Conservation (phyloP, 2,888 invertebrate genomes). For the Anorthoa munda region DNA sequence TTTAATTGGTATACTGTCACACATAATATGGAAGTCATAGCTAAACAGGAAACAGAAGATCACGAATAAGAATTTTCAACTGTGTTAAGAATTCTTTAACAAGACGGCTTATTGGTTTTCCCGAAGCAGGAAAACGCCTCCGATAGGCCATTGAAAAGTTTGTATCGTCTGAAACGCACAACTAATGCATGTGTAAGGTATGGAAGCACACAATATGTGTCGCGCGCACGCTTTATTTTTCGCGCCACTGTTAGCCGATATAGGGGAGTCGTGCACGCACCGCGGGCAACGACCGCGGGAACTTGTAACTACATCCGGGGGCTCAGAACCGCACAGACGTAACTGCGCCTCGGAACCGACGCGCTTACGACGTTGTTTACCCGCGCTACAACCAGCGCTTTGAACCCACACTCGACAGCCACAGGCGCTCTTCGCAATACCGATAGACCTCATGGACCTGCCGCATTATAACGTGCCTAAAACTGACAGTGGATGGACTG, state of each 20-base stretch:
- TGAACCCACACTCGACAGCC: conserved; percentile 82
- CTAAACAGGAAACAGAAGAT: not conserved
- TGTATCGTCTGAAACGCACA: conserved; percentile 30
- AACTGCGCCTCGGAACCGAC: conserved; percentile 71
- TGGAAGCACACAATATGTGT: conserved; percentile 64
- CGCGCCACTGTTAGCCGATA: conserved; percentile 86
- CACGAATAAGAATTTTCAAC: not conserved
- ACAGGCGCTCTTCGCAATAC: conserved; percentile 80
- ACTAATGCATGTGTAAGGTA: conserved; percentile 52
- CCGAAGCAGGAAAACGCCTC: not conserved
- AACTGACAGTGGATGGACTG: conserved; percentile 29
- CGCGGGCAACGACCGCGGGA: conserved; percentile 90
- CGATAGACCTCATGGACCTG: conserved; percentile 81
- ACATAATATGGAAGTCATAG: not conserved
- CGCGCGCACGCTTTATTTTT: conserved; percentile 73
- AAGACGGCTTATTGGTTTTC: not conserved
- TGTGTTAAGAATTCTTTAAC: not conserved
- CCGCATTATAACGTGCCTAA: conserved; percentile 73
- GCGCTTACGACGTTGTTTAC: conserved; percentile 74
- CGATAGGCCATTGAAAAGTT: conserved; percentile 31
- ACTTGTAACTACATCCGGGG: conserved; percentile 89
- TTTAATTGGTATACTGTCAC: not conserved
- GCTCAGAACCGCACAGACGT: conserved; percentile 77
- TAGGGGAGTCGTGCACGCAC: conserved; percentile 87
- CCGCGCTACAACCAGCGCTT: conserved; percentile 78